These are phyloP conservation scores for Ptyas mucosa DNA, from an alignment of 2,113 vertebrate genomes.

Conservation along the genomic window DNA sequence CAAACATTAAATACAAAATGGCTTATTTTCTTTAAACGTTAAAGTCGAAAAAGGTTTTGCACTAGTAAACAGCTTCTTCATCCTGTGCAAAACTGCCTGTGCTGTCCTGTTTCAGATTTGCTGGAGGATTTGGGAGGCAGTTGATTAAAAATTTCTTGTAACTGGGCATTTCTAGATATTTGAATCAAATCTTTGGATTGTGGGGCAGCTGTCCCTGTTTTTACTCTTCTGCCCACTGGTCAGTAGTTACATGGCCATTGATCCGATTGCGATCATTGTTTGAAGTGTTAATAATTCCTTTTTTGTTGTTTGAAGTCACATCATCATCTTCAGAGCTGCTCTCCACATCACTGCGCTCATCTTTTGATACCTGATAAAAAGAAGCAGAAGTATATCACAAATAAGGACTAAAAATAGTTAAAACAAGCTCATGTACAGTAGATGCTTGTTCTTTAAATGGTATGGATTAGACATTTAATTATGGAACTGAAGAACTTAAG, in stretches of 20 bases:
- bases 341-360: slow-evolving; percentile 94
- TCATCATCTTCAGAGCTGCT: slow-evolving; percentile 94
- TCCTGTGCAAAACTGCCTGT: slow-evolving; percentile 29
- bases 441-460: not conserved
- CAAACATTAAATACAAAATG: slow-evolving; percentile 62
- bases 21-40: slow-evolving; percentile 49
- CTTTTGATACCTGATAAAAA: slow-evolving; percentile 82
- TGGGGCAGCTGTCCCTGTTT: slow-evolving; percentile 17
- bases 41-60: slow-evolving; percentile 37
- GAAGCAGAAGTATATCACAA: not conserved
- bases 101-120: slow-evolving; percentile 10
- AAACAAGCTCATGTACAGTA: not conserved
- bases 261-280: slow-evolving; percentile 82
- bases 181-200: slow-evolving; percentile 45
- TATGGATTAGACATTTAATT: not conserved
- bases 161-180: slow-evolving; percentile 56
- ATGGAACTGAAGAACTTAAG: not conserved
- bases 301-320: slow-evolving; percentile 55
- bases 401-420: not conserved
- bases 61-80: slow-evolving; percentile 29
- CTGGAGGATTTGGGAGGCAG: slow-evolving; percentile 48
- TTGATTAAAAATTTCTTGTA: slow-evolving; percentile 62
- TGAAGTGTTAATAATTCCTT: slow-evolving; percentile 54
- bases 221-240: slow-evolving; percentile 69
- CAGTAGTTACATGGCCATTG: slow-evolving; percentile 78